Evolutionary conservation across 92 coral and sea anemone genomes (phyloP).

Genomic region (Plumapathes pennacea): DNA sequence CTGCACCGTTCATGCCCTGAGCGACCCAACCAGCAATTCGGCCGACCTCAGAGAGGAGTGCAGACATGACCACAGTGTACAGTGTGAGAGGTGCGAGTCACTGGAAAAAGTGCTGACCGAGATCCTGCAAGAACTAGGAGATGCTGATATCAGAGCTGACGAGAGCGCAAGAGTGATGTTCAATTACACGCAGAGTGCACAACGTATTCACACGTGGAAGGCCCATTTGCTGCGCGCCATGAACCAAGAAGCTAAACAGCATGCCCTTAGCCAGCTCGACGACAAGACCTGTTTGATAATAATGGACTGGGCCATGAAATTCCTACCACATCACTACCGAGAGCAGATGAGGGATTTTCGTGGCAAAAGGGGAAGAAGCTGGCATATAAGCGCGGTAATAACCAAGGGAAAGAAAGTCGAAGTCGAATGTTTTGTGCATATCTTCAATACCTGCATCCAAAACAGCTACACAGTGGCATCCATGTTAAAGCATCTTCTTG

Average conservation of each 20-base stretch:
- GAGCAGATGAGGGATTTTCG: slow-evolving; percentile 7
- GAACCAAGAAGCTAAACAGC: slow-evolving; percentile 48
- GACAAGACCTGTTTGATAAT: background rate
- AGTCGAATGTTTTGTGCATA: slow-evolving; percentile 10
- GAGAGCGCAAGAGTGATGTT: too few relatives aligned
- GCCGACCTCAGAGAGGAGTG: too few relatives aligned
- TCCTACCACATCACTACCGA: background rate
- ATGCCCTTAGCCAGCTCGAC: too few relatives aligned
- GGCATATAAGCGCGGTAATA: slow-evolving; percentile 8
- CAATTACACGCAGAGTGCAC: slow-evolving; percentile 31
- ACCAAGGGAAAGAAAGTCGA: slow-evolving; percentile 2
- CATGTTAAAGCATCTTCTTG: background rate
- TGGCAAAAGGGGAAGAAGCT: slow-evolving; percentile 15
- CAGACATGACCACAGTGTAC: too few relatives aligned
- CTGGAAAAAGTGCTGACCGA: too few relatives aligned
- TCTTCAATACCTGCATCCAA: slow-evolving; percentile 7
- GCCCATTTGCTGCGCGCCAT: slow-evolving; percentile 69
- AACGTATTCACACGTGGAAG: slow-evolving; percentile 57
- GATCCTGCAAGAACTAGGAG: too few relatives aligned
- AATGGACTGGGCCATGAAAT: slow-evolving; percentile 10
- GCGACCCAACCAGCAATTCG: too few relatives aligned
- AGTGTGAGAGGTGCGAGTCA: too few relatives aligned
- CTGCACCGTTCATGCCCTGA: too few relatives aligned
- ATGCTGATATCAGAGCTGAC: too few relatives aligned
- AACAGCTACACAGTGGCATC: slow-evolving; percentile 9